A percentile compares a stretch with the other conserved stretches of the same genome.
Evolutionary conservation across 2,113 vertebrate species (phyloP).

Genomic region (Erythrocebus patas): DNA sequence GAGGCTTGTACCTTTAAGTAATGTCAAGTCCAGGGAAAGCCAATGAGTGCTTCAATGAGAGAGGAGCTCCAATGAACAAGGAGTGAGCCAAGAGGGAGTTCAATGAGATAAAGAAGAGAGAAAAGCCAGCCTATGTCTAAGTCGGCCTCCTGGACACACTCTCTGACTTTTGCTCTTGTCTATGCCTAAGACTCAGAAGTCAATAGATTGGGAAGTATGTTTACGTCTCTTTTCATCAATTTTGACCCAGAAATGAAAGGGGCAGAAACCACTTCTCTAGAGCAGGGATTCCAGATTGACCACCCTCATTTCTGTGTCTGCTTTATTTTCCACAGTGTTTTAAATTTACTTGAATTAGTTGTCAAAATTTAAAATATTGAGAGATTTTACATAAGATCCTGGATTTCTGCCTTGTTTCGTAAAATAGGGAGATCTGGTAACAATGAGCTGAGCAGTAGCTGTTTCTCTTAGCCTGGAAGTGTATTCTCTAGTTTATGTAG

Average conservation of each 20-base stretch:
- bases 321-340: neutral
- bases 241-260: neutral
- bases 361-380: neutral
- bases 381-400: neutral
- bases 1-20: neutral
- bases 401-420: neutral
- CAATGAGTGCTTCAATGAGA: neutral
- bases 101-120: neutral
- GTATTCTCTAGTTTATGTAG: neutral
- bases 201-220: neutral
- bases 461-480: neutral
- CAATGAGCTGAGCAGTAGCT: neutral
- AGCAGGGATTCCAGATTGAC: neutral
- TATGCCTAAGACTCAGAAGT: neutral
- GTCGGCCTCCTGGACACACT: neutral
- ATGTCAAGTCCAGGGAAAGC: neutral
- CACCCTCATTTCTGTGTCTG: neutral
- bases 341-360: neutral
- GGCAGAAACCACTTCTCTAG: neutral
- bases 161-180: neutral
- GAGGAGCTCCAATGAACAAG: rapidly evolving
- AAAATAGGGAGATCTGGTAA: neutral
- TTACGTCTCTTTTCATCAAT: neutral
- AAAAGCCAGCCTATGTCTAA: neutral
- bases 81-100: neutral